phyloP scores from a whole-genome alignment of 2,113 vertebrate genomes.

The Dasypus novemcinctus region DNA sequence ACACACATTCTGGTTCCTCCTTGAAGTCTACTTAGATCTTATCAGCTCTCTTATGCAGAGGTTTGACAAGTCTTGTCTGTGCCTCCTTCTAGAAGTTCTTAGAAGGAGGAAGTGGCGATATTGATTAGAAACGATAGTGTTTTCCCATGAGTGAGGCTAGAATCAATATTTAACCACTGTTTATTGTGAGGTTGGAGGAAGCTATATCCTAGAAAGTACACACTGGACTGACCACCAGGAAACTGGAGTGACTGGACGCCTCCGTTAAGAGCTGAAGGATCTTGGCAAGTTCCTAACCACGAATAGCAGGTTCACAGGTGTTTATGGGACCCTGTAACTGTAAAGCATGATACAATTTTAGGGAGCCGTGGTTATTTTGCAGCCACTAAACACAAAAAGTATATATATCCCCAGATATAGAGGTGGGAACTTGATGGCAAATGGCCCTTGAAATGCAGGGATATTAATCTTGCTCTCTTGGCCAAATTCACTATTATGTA shows the following conservation, averaged over 20 bases:
- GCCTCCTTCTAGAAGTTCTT: constrained; percentile 53
- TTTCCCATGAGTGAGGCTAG: neutral
- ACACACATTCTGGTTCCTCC: neutral
- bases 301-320: neutral
- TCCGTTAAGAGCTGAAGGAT: neutral
- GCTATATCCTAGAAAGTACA: neutral
- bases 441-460: neutral
- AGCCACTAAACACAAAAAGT: too few relatives aligned
- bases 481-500: neutral
- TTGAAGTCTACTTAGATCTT: neutral
- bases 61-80: neutral
- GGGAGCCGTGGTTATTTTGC: neutral
- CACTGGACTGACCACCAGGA: neutral
- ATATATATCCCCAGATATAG: neutral
- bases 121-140: constrained; percentile 18
- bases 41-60: neutral
- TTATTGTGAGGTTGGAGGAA: neutral
- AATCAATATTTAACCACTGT: neutral
- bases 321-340: neutral
- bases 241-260: too few relatives aligned
- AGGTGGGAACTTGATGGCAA: neutral
- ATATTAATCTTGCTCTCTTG: neutral
- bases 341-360: neutral
- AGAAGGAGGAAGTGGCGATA: constrained; percentile 49
- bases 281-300: neutral